These are phyloP conservation scores for Seison nebaliae DNA, from an alignment of 1,140 invertebrate genomes.

Conservation along the genomic window DNA sequence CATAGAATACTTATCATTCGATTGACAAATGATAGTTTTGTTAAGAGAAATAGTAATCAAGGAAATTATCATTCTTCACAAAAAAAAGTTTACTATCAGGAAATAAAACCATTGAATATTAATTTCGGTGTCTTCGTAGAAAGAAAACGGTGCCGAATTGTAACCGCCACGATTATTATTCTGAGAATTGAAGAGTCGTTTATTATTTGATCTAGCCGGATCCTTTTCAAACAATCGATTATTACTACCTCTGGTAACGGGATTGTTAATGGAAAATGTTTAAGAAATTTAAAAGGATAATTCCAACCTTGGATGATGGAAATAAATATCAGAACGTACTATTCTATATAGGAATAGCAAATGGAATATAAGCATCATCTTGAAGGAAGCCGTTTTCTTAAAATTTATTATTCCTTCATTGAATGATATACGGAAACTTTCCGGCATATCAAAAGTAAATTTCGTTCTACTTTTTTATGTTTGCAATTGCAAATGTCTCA, in stretches of 20 bases:
- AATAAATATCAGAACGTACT: no score
- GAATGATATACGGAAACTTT: no score
- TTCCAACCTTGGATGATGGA: no score
- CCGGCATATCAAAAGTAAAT: no score
- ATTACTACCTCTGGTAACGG: constrained; percentile 9
- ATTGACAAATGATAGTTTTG: constrained; percentile 1
- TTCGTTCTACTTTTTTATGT: no score
- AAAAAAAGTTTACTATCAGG: neutral
- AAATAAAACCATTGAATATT: neutral
- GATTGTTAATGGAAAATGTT: constrained; percentile 10
- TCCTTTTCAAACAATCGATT: constrained; percentile 5
- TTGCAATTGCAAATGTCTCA: no score
- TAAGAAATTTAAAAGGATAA: no score
- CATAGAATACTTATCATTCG: constrained; percentile 10
- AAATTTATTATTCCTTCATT: no score
- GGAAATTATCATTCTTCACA: neutral
- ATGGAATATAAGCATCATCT: no score
- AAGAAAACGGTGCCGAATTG: constrained; percentile 22
- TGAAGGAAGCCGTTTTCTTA: no score
- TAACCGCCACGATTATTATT: constrained; percentile 28
- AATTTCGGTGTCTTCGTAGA: constrained; percentile 20
- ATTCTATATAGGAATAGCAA: no score
- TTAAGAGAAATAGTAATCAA: no score
- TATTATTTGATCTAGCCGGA: constrained; percentile 3
- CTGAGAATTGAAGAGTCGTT: constrained; percentile 11